Base-by-base conservation (phyloP, 2,113 vertebrate species). In the Hyperopisus bebe region DNA sequence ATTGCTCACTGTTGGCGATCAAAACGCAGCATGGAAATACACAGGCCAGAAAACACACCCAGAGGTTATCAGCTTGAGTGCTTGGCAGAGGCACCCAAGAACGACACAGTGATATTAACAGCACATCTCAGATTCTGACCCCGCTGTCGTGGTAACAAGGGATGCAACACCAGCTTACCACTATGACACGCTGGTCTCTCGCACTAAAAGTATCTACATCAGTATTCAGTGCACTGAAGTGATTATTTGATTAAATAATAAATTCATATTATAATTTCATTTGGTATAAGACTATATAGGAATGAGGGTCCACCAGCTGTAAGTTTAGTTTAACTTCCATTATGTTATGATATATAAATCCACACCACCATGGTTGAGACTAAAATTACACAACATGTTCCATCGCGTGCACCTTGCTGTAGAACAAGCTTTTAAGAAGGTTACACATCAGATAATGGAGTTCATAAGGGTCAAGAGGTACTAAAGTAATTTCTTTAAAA, bases 1-100 rank as follows among this genome's bases (percentile, higher is more conserved):
- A 91, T 90, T 91, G 90, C 91, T 91, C 90, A 90, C 90, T 88
- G 70, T 88, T 87, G 89, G 66, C 87, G 93, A 93, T 92, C 93
- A 92, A 47, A 91, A 93, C 6, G 11, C 50, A 39, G 86, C 48
- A 11, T 50, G n/a, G 24, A 51, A 51, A 86, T 9, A 17, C 27
- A 48, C 27, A 11, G 48, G 85, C 84, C 27, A 48, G 80, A 83
- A 39, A 27, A 93, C 91, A 93, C 39, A 10, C 24, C 44, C 89
- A 90, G 90, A n/a, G 27, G 58, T 55, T 27, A n/a, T 70, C 31
- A 62, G 86, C 51, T 42, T 19, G 17, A 21, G 53, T 21, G 53
- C 21, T 66, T 11, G 15, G 53, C n/a, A 35, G 58, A 44, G 55
- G 27, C 42, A 17, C 3, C 55, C 31, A 21, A 87, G 53, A 46